These are phyloP conservation scores for Actinostola sp. DNA, from an alignment of 92 coral and sea anemone species.

Conservation along the genomic window DNA sequence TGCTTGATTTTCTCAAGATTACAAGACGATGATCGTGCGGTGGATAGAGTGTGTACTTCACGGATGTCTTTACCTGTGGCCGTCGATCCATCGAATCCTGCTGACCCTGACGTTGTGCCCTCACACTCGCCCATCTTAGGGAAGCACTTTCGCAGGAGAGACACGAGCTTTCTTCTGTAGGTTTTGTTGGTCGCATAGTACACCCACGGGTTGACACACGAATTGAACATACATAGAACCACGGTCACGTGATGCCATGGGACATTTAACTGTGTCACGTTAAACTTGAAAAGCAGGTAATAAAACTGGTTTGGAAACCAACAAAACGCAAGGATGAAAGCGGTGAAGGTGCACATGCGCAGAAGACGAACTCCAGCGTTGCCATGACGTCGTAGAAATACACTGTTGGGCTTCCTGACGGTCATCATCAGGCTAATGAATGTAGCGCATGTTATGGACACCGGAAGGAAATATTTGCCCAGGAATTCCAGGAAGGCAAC, in stretches of 20 bases:
- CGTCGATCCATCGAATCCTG: constrained; percentile 17
- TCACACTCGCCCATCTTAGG: constrained; percentile 12
- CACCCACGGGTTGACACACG: constrained; percentile 84
- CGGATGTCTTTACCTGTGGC: constrained; percentile 5
- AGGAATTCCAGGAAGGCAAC: constrained; percentile 82
- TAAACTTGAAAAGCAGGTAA: constrained; percentile 72
- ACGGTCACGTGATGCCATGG: constrained; percentile 77
- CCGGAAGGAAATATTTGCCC: constrained; percentile 76
- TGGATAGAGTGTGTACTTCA: constrained; percentile 6
- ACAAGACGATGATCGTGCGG: constrained; percentile 7
- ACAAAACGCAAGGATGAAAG: constrained; percentile 68
- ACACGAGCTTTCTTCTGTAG: constrained; percentile 57
- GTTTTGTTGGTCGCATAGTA: constrained; percentile 76
- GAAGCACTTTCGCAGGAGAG: constrained; percentile 21
- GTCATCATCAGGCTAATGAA: constrained; percentile 60
- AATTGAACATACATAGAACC: constrained; percentile 72
- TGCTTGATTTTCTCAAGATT: constrained; percentile 19
- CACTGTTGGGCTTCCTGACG: constrained; percentile 63
- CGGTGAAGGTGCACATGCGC: constrained; percentile 88
- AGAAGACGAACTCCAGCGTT: constrained; percentile 78
- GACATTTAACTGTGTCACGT: constrained; percentile 55
- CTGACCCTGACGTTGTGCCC: constrained; percentile 16
- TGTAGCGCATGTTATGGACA: constrained; percentile 59
- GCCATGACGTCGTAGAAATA: constrained; percentile 71
- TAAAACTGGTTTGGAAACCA: constrained; percentile 92